Evolutionary conservation across 2,888 invertebrate species (phyloP).

Genomic region (Cordilura impudica): DNA sequence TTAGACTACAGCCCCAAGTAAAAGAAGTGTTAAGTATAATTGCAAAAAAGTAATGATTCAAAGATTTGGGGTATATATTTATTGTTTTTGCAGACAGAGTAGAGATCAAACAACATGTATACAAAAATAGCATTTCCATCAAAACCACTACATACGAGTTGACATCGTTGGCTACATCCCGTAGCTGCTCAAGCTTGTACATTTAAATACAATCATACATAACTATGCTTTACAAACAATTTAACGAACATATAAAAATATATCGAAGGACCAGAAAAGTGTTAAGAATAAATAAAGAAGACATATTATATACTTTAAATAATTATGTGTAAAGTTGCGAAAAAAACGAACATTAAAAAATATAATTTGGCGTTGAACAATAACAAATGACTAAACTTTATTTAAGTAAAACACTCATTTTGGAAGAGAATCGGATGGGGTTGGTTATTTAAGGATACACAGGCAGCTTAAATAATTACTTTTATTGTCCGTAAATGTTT

Average conservation of each 20-base stretch:
- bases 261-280: not conserved
- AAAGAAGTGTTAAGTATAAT: not conserved
- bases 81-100: no score
- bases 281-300: not conserved
- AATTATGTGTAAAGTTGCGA: not conserved
- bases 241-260: no score
- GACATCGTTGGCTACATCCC: no score
- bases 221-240: no score
- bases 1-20: not conserved
- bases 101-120: no score
- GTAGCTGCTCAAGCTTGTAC: no score
- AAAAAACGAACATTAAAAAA: not conserved
- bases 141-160: no score
- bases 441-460: not conserved
- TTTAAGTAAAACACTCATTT: not conserved
- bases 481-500: constrained; percentile 42
- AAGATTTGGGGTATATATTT: no score
- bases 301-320: not conserved
- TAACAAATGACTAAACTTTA: not conserved
- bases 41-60: not conserved
- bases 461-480: constrained; percentile 30
- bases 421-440: not conserved
- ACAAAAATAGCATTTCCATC: no score
- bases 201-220: no score
- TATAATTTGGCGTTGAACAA: no score